A percentile compares a stretch with the other conserved stretches of the same genome.
phyloP scores from a whole-genome alignment of 2,888 invertebrate genomes.

The Agrilus mali region DNA sequence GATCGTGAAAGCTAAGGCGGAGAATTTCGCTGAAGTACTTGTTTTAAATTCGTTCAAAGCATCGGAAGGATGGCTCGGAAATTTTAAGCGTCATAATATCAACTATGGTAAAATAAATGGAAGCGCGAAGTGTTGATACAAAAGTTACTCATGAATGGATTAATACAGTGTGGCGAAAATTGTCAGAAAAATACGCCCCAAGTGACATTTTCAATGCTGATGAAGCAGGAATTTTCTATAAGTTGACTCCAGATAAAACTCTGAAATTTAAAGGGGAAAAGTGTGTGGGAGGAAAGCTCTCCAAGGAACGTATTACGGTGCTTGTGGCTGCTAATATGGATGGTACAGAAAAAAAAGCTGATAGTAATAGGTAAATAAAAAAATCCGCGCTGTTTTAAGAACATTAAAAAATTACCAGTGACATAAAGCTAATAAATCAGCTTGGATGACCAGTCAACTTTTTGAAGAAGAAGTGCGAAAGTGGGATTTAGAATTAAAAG shows the following conservation, averaged over 20 bases:
- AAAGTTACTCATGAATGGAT: slow-evolving; percentile 14
- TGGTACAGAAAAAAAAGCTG: slow-evolving; percentile 16
- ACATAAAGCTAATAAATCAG: slow-evolving; percentile 19
- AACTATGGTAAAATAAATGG: slow-evolving; percentile 18
- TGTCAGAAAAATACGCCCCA: slow-evolving; percentile 4
- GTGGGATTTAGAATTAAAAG: slow-evolving; percentile 18
- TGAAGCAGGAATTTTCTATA: slow-evolving; percentile 11
- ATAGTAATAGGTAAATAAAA: slow-evolving; percentile 17
- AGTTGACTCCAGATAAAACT: slow-evolving; percentile 10
- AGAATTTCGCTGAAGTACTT: too few relatives aligned
- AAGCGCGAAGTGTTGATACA: slow-evolving; percentile 16
- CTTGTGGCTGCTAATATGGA: slow-evolving; percentile 17
- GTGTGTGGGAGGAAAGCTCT: slow-evolving; percentile 15
- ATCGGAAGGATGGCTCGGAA: too few relatives aligned
- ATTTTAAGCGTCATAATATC: slow-evolving; percentile 7
- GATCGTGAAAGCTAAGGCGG: too few relatives aligned
- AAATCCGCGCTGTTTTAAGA: slow-evolving; percentile 19
- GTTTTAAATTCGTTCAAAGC: too few relatives aligned
- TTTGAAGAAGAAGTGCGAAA: slow-evolving; percentile 13
- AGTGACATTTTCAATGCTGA: slow-evolving; percentile 12
- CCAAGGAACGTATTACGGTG: slow-evolving; percentile 16
- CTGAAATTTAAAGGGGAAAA: slow-evolving; percentile 13
- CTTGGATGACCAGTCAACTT: slow-evolving; percentile 26
- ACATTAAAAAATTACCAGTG: slow-evolving; percentile 13
- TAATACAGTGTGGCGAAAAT: slow-evolving; percentile 8